Percentiles rank a stretch among this genome's conserved stretches.
phyloP scores from a whole-genome alignment of 2,888 invertebrate species.

The Netelia fuscicornis region DNA sequence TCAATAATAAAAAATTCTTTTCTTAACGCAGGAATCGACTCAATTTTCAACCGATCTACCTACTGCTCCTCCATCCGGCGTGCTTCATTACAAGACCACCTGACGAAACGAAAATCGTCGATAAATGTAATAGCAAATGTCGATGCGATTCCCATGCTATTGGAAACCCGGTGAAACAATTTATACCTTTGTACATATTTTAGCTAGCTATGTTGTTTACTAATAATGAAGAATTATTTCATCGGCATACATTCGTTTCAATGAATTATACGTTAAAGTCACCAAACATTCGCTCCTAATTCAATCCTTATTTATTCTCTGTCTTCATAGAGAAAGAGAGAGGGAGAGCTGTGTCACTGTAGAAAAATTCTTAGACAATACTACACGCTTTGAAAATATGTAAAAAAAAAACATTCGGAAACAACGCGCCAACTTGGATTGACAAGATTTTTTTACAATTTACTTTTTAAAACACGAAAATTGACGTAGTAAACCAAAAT shows the following conservation, averaged over 20 bases:
- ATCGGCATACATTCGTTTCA: slow-evolving; percentile 10
- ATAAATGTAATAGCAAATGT: slow-evolving; percentile 34
- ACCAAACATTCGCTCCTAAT: not conserved
- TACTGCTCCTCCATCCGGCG: slow-evolving; percentile 72
- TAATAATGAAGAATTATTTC: slow-evolving; percentile 58
- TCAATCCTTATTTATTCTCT: not conserved
- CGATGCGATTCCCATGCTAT: slow-evolving; percentile 6
- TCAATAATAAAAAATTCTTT: slow-evolving; percentile 1
- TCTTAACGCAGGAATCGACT: slow-evolving; percentile 73
- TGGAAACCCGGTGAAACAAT: slow-evolving; percentile 37
- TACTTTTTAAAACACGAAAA: too few relatives aligned
- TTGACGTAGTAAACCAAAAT: too few relatives aligned
- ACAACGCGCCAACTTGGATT: too few relatives aligned
- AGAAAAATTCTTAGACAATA: too few relatives aligned
- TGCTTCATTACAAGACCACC: slow-evolving; percentile 80
- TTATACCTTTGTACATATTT: slow-evolving; percentile 69
- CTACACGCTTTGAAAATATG: too few relatives aligned
- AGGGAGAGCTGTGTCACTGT: too few relatives aligned
- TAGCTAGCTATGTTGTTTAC: slow-evolving; percentile 65
- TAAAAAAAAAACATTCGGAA: too few relatives aligned
- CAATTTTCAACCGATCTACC: slow-evolving; percentile 79
- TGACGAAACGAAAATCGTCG: slow-evolving; percentile 65
- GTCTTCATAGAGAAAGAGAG: too few relatives aligned
- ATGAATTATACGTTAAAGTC: slow-evolving; percentile 12
- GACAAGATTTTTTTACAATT: too few relatives aligned